Evolutionary conservation across 1,140 invertebrate species (phyloP), one percentile per base, ranked within the genome.

Genomic region (Phocides pigmalion): DNA sequence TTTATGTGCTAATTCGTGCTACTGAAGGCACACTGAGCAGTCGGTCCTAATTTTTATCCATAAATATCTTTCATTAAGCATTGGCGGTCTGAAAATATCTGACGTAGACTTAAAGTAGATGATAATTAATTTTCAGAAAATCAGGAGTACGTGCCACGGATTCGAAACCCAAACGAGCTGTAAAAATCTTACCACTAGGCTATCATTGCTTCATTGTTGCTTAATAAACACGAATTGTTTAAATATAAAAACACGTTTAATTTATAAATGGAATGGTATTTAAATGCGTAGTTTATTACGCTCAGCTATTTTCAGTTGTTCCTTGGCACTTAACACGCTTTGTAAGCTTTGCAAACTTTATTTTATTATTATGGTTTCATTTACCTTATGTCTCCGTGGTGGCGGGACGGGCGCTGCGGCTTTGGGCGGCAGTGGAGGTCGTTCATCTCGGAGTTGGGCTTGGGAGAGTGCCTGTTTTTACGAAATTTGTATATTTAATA

Each of bases 351-450:
- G 35, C 12, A 39, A 39, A 39, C n/a, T 39, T 39, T n/a, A 35
- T n/a, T 3, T 4, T 22, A 5, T 22, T 3, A 35, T 35, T 4
- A 35, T 35, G 32, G 8, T 35, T 15, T 16, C 15, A 50, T 50
- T 62, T 91, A 94, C 93, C 91, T 94, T 95, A 73, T 96, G 96
- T 87, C 96, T 93, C 74, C 97, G 92, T 0, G 97, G 97, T 17
- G 97, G 97, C 4, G 97, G 96, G 4, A 97, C 94, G 0, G 97
- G 97, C 0, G 96, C 94, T 61, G 95, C 94, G 37, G 93, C 94
- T 87, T 97, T 97, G 0, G 96, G 96, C 8, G 96, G 97, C 54
- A 97, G 86, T 0, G 96, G 96, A 0, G 96, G 97, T 41, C 94
- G 93, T 8, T 93, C 82, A 44, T 84, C 82, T 11, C 79, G 70